These are phyloP conservation scores for Oeneis ivallda DNA, from an alignment of 2,888 invertebrate genomes.

Conservation along the genomic window DNA sequence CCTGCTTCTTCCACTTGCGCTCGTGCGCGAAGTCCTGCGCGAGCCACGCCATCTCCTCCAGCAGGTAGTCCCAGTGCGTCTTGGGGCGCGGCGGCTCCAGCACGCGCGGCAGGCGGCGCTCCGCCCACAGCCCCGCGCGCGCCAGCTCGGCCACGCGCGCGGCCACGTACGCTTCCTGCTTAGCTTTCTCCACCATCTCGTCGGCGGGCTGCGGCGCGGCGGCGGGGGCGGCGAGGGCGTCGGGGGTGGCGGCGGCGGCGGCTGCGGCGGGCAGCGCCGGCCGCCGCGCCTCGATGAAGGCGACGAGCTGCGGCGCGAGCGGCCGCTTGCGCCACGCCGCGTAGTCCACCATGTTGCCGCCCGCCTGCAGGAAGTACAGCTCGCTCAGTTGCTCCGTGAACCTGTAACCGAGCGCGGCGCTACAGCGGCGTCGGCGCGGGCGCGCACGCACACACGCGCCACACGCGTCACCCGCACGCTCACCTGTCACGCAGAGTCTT, in stretches of 20 bases:
- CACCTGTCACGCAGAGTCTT: conserved; percentile 85
- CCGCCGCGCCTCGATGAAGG: conserved; percentile 88
- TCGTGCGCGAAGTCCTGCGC: conserved; percentile 99
- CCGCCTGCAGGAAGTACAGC: conserved; percentile 92
- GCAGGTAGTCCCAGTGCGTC: conserved; percentile 98
- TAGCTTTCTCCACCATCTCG: conserved; percentile 72
- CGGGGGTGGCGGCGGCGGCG: conserved; percentile 75
- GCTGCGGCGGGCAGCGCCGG: conserved; percentile 79
- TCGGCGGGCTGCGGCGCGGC: conserved; percentile 71
- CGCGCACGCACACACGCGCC: conserved; percentile 26
- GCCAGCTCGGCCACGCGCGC: conserved; percentile 95
- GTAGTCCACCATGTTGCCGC: conserved; percentile 94
- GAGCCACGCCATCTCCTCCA: conserved; percentile 99
- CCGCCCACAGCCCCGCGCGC: conserved; percentile 97
- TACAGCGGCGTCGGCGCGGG: conserved; percentile 29
- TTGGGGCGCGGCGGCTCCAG: conserved; percentile 94
- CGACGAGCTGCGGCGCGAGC: conserved; percentile 86
- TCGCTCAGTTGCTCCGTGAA: conserved; percentile 91
- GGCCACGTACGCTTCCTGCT: conserved; percentile 95
- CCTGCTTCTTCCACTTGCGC: conserved; percentile 98
- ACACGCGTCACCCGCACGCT: conserved; percentile 19
- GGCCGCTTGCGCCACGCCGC: conserved; percentile 91
- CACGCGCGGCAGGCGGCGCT: conserved; percentile 94
- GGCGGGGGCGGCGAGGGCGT: conserved; percentile 50
- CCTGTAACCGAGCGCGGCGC: conserved; percentile 55